Percentiles rank a stretch among this genome's conserved stretches.
phyloP scores from a whole-genome alignment of 2,888 invertebrate genomes.

The Nysson spinosus region DNA sequence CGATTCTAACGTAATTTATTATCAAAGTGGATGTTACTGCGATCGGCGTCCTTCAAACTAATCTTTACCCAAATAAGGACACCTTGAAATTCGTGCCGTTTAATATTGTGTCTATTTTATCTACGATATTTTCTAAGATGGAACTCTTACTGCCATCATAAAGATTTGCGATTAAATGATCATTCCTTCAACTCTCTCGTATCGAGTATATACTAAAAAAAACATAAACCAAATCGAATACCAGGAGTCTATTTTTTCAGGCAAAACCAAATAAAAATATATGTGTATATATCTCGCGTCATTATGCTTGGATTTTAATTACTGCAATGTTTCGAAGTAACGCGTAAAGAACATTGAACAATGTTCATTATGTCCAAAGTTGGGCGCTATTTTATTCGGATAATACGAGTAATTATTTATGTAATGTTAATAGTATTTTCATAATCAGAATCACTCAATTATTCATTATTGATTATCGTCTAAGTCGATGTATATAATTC shows the following conservation, averaged over 20 bases:
- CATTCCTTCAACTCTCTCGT: conserved; percentile 3
- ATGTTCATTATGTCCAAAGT: too few species aligned
- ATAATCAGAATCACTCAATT: too few species aligned
- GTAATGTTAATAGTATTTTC: too few species aligned
- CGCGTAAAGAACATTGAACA: too few species aligned
- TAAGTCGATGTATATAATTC: too few species aligned
- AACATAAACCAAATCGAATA: conserved; percentile 14
- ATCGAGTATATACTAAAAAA: conserved; percentile 13
- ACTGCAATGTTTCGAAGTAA: conserved; percentile 19
- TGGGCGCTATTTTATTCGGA: too few species aligned
- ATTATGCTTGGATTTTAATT: conserved; percentile 10
- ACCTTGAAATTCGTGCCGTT: conserved; percentile 17
- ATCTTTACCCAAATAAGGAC: neutral
- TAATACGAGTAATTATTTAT: too few species aligned
- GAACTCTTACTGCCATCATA: conserved; percentile 48
- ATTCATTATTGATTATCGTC: too few species aligned
- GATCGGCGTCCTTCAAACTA: too few species aligned
- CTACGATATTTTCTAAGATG: conserved; percentile 5
- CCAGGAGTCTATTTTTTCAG: conserved; percentile 42
- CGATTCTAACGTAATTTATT: too few species aligned
- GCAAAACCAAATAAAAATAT: too few species aligned
- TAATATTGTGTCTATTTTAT: conserved; percentile 2
- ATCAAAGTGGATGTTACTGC: too few species aligned
- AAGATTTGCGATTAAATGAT: conserved; percentile 11
- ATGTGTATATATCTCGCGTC: neutral